Evolutionary conservation across 2,888 invertebrate genomes (phyloP).

Genomic region (Acleris literana): DNA sequence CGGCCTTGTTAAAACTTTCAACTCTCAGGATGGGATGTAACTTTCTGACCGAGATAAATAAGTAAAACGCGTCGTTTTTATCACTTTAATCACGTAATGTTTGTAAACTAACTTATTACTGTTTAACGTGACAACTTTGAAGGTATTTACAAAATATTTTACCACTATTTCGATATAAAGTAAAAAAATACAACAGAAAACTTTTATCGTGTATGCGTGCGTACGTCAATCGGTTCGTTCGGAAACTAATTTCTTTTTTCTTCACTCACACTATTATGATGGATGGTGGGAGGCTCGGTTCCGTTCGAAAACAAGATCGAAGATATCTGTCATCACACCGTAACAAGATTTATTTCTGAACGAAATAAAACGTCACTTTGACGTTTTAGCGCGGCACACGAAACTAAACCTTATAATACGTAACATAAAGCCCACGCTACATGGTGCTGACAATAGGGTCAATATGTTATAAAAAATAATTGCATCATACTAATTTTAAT

Average conservation of each 20-base stretch:
- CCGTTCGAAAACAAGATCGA: constrained; percentile 21
- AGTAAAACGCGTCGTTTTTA: constrained; percentile 1
- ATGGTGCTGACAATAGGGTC: not conserved
- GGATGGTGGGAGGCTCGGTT: constrained; percentile 15
- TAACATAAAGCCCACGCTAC: too few relatives aligned
- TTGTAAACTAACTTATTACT: not conserved
- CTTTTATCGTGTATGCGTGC: constrained; percentile 30
- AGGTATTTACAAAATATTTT: constrained; percentile 33
- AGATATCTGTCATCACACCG: not conserved
- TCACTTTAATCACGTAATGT: not conserved
- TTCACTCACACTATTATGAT: not conserved
- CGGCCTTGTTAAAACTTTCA: constrained; percentile 66
- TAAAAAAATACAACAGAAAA: constrained; percentile 18
- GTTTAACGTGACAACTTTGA: not conserved
- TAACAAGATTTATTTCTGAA: constrained; percentile 1
- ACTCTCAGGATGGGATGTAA: constrained; percentile 44
- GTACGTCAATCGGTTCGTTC: constrained; percentile 48
- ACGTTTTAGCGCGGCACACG: too few relatives aligned
- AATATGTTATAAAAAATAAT: not conserved
- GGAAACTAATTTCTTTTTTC: constrained; percentile 40
- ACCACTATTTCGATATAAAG: constrained; percentile 49
- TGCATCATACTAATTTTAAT: too few relatives aligned
- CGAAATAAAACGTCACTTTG: not conserved
- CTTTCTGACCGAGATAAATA: constrained; percentile 34
- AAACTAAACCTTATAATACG: too few relatives aligned